Evolutionary conservation across 2,113 vertebrate genomes (phyloP).

Genomic region (Corythoichthys haematopterus): DNA sequence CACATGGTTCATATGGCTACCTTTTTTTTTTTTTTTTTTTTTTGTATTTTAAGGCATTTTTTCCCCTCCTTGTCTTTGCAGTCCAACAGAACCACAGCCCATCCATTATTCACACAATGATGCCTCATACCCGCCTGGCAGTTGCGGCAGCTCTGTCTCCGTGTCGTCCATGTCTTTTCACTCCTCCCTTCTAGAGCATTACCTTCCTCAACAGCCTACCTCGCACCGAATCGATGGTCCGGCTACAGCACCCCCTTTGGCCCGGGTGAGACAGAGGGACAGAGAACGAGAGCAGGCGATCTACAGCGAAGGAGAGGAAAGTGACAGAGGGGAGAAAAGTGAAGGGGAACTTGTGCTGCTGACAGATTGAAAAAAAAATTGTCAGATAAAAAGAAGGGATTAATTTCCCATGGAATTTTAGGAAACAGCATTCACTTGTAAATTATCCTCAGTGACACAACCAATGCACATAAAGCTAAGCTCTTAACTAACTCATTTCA

Average conservation of each 20-base stretch:
- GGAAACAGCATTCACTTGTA: conserved; percentile 19
- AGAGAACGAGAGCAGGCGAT: conserved; percentile 67
- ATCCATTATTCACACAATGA: conserved; percentile 76
- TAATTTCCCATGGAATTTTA: background rate
- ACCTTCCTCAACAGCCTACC: conserved; percentile 71
- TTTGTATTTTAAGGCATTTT: no score
- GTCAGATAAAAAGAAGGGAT: background rate
- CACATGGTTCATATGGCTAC: no score
- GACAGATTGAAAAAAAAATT: conserved; percentile 76
- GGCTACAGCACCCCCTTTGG: conserved; percentile 56
- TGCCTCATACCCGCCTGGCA: conserved; percentile 68
- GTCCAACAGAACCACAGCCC: conserved; percentile 80
- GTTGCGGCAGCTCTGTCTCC: conserved; percentile 58
- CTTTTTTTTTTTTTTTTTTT: no score
- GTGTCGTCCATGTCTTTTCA: conserved; percentile 74
- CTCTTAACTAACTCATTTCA: conserved; percentile 22
- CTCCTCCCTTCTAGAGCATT: conserved; percentile 81
- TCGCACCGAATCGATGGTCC: conserved; percentile 65
- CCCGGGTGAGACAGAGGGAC: conserved; percentile 45
- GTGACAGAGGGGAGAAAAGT: conserved; percentile 83
- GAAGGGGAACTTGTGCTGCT: conserved; percentile 92
- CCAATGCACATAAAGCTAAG: conserved; percentile 9
- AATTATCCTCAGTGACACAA: conserved; percentile 17
- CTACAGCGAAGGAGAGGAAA: conserved; percentile 90
- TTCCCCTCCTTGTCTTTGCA: conserved; percentile 41